phyloP scores from a whole-genome alignment of 2,797 vertebrate genomes.

The Myotis pilosus region DNA sequence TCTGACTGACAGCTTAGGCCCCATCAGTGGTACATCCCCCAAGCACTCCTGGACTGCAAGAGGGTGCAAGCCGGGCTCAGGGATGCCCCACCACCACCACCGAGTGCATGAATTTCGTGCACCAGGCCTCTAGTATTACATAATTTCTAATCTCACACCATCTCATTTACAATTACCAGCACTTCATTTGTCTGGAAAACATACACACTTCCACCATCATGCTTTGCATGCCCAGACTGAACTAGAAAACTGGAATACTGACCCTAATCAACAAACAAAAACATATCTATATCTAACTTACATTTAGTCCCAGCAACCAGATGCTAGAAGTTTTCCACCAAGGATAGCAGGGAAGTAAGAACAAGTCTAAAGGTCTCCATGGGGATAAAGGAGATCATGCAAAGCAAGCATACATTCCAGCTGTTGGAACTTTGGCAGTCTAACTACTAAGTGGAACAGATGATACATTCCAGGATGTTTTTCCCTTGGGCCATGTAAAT shows the following conservation, averaged over 20 bases:
- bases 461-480: slow-evolving; percentile 56
- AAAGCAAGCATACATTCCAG: background rate
- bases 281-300: background rate
- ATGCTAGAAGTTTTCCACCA: background rate
- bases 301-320: slow-evolving; percentile 5
- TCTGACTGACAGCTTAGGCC: too few species aligned
- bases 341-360: background rate
- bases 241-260: background rate
- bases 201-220: background rate
- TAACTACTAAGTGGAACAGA: slow-evolving; percentile 53
- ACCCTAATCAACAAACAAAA: background rate
- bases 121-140: too few species aligned
- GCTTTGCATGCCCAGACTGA: background rate
- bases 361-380: background rate
- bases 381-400: slow-evolving; percentile 11
- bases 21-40: too few species aligned
- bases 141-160: background rate
- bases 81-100: too few species aligned
- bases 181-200: background rate
- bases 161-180: background rate
- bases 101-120: too few species aligned
- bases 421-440: background rate
- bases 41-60: too few species aligned
- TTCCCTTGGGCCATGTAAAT: slow-evolving; percentile 55
- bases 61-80: too few species aligned